Conservation (phyloP, 2,888 invertebrate species). For the Xanthia togata region DNA sequence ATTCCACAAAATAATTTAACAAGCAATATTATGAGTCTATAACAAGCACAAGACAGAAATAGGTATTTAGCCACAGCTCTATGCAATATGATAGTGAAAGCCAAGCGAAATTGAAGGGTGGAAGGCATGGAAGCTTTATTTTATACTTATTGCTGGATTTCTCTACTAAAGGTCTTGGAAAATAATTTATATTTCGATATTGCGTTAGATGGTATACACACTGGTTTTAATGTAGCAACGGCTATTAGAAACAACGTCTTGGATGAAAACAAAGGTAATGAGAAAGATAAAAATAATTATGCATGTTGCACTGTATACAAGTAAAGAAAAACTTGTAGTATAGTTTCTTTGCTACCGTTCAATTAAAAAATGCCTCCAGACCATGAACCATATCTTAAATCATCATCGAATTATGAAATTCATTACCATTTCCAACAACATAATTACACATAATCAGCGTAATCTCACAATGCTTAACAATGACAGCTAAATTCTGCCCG, state of each 20-base stretch:
- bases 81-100: constrained; percentile 85
- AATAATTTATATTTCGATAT: constrained; percentile 76
- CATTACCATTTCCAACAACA: constrained; percentile 11
- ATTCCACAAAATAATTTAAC: constrained; percentile 50
- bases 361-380: not conserved
- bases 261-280: not conserved
- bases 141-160: constrained; percentile 82
- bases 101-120: constrained; percentile 81
- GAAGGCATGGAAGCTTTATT: constrained; percentile 78
- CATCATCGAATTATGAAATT: constrained; percentile 36
- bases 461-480: constrained; percentile 14
- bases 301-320: not conserved
- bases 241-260: not conserved
- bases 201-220: constrained; percentile 65
- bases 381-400: not conserved
- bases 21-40: constrained; percentile 31
- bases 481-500: constrained; percentile 17
- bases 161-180: constrained; percentile 79
- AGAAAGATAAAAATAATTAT: constrained; percentile 7
- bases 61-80: constrained; percentile 79
- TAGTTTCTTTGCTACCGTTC: not conserved
- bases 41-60: constrained; percentile 66
- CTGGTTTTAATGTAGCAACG: constrained; percentile 28
- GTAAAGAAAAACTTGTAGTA: not conserved
- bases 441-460: constrained; percentile 20